Evolutionary conservation across 2,113 vertebrate species (phyloP).

Genomic region (Marcusenius ussheri): DNA sequence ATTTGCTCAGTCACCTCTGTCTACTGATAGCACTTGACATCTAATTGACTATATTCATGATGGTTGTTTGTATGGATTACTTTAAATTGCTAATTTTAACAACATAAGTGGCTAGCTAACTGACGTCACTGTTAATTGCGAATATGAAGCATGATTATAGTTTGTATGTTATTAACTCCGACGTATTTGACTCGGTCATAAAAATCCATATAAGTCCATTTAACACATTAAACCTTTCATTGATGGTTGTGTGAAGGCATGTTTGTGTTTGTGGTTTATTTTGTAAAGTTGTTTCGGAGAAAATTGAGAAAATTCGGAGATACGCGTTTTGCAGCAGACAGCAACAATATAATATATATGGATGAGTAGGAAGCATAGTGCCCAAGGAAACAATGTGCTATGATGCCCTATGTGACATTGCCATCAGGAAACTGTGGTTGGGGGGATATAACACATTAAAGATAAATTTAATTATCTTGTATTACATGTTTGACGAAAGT

Average conservation of each 20-base stretch:
- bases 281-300: not conserved
- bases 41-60: not conserved
- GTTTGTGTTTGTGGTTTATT: not conserved
- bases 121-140: not conserved
- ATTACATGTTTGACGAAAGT: not conserved
- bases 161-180: not conserved
- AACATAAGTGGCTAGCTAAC: not conserved
- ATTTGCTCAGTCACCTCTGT: not conserved
- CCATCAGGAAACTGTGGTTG: not conserved
- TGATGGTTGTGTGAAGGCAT: not conserved
- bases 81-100: not conserved
- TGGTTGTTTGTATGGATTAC: not conserved
- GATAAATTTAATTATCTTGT: constrained; percentile 7
- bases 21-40: not conserved
- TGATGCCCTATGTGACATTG: not conserved
- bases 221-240: not conserved
- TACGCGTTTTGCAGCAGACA: not conserved
- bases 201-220: not conserved
- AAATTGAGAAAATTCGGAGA: not conserved
- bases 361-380: not conserved
- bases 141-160: not conserved
- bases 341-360: not conserved
- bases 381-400: not conserved
- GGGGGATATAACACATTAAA: not conserved
- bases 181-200: not conserved